Base-by-base conservation (phyloP, 2,888 invertebrate genomes). In the Hydroisotoma schaefferi region DNA sequence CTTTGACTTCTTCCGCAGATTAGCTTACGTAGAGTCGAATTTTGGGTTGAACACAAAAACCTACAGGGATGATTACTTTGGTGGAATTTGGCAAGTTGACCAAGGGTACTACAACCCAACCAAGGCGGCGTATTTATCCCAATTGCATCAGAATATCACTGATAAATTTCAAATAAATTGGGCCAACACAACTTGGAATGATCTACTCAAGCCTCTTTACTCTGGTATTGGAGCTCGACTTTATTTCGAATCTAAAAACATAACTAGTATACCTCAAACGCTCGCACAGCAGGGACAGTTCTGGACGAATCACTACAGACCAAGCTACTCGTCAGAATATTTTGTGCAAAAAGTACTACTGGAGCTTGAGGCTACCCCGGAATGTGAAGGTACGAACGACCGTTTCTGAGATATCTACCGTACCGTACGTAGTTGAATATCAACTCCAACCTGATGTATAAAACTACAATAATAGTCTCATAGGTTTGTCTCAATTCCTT, bases 71-170 rank as follows among this genome's bases (percentile, higher is more conserved):
- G 48, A 23, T 10, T 60, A 49, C 52, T 48, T 27, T 33, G 67
- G 67, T 5, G 67, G 67, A 20, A 67, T 67, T 20, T 67, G 67
- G 67, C 58, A 63, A 47, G 54, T 67, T 2, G 46, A 38, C 12
- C 47, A 59, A 33, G n/a, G 25, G 12, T 18, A 29, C 12, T 61
- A 56, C 53, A 47, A 56, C 1, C n/a, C 1, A 4, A 61, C 65
- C 2, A 55, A 54, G 18, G 48, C 2, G 27, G 20, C 43, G 40
- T 29, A 40, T 53, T 23, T 55, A 22, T 25, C 26, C 48, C 12
- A 22, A 52, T n/a, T 51, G 59, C 23, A 44, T 33, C 2, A 29
- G 38, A 15, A 33, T 52, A n/a, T 29, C 43, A 12, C 37, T 37
- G 28, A 38, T n/a, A 27, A 15, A 6, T 59, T 58, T 22, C 29